A percentile compares a stretch with the other conserved stretches of the same genome.
Conservation (phyloP, 2,113 vertebrate genomes). For the Entomyzon cyanotis region DNA sequence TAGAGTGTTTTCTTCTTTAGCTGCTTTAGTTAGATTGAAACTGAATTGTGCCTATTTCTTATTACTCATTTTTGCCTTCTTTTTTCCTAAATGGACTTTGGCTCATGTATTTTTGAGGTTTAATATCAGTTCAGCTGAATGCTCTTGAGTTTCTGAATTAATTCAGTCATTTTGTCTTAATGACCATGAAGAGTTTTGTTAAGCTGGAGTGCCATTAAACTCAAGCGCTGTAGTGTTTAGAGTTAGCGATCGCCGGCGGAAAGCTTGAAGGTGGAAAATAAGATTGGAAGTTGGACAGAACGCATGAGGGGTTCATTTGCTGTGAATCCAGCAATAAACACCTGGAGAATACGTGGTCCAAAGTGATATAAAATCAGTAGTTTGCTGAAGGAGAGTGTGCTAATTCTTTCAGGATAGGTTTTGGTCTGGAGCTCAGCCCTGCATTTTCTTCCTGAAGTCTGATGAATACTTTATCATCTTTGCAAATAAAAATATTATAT, state of each 20-base stretch:
- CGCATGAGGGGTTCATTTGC: background rate
- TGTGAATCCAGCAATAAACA: conserved; percentile 31
- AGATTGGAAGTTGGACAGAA: conserved; percentile 8
- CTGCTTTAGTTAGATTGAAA: conserved; percentile 26
- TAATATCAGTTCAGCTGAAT: conserved; percentile 46
- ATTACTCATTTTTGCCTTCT: conserved; percentile 15
- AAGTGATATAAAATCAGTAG: background rate
- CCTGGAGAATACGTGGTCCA: background rate
- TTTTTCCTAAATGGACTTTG: conserved; percentile 46
- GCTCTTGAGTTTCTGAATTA: conserved; percentile 55
- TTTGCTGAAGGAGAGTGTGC: background rate
- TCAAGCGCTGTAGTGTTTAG: conserved; percentile 9
- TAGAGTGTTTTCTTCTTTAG: conserved; percentile 53
- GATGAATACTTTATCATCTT: background rate
- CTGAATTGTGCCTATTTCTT: conserved; percentile 15
- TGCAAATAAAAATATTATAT: background rate
- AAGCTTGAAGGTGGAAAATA: conserved; percentile 26
- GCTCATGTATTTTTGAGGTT: conserved; percentile 28
- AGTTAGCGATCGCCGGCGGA: background rate
- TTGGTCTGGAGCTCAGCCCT: background rate
- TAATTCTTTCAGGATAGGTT: background rate
- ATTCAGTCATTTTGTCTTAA: conserved; percentile 64
- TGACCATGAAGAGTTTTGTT: conserved; percentile 60
- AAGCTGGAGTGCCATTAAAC: conserved; percentile 57
- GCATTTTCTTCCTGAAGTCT: background rate